Evolutionary conservation across 2,797 vertebrate genomes (phyloP), one percentile per base, ranked within the genome.

Genomic region (Muraenolepis orangiensis): DNA sequence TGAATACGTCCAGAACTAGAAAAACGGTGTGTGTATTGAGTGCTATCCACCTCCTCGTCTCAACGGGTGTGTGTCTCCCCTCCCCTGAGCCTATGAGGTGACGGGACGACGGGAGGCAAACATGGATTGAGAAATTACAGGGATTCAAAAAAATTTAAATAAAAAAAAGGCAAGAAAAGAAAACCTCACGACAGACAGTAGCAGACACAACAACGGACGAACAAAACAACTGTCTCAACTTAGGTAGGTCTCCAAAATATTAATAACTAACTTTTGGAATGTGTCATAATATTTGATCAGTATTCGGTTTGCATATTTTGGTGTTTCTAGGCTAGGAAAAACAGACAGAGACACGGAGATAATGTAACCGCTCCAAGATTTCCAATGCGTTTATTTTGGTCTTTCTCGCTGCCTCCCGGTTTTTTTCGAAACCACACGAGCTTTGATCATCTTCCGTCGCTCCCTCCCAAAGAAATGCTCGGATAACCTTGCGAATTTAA

Each of bases 401-500:
- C 20, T 57, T 20, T 46, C 42, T 20, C 20, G n/a, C 51, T 57
- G 51, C 20, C 51, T n/a, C 20, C 6, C 46, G 18, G 46, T 51
- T 51, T 20, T 16, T 42, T n/a, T n/a, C n/a, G n/a, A n/a, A n/a
- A n/a, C 40, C 2, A 16, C 16, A 16, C 38, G 11, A 12, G 38
- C 40, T 20, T 46, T 46, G 16, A 57, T 57, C 46, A 8, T 23
- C 1, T 38, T 38, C 51, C 4, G 51, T 23, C 7, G 1, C 20
- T 6, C 51, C 6, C 20, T 66, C 28, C 13, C 29, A 66, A 30
- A 66, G 3, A 66, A 28, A 29, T 66, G 26, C 64, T 66, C 26
- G 20, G 7, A 66, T 66, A 30, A 66, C 14, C 12, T 66, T 28
- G 64, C 26, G 23, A 66, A 30, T 66, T 66, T 30, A 73, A 84